phyloP scores from a whole-genome alignment of 2,113 vertebrate species.

The human region GRCh38 chr4:2744001-2744500 shows the following conservation, averaged over 20 bases:
- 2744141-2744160: neutral
- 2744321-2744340: neutral
- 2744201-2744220: neutral
- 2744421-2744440: conserved; percentile 90
- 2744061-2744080: rapidly evolving
- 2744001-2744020: neutral
- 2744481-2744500: conserved; percentile 94
- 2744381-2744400: conserved; percentile 87
- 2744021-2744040: neutral
- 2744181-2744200: neutral
- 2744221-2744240: rapidly evolving
- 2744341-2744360: neutral
- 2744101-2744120: neutral
- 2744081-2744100: neutral
- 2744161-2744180: rapidly evolving
- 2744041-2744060: neutral
- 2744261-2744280: neutral
- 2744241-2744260: neutral
- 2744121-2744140: neutral
- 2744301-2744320: too few species aligned
- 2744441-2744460: conserved; percentile 92
- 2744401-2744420: conserved; percentile 84
- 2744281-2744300: neutral
- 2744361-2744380: neutral
- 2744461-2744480: conserved; percentile 92